phyloP scores from a whole-genome alignment of 2,113 vertebrate species.

The Collichthys lucidus region DNA sequence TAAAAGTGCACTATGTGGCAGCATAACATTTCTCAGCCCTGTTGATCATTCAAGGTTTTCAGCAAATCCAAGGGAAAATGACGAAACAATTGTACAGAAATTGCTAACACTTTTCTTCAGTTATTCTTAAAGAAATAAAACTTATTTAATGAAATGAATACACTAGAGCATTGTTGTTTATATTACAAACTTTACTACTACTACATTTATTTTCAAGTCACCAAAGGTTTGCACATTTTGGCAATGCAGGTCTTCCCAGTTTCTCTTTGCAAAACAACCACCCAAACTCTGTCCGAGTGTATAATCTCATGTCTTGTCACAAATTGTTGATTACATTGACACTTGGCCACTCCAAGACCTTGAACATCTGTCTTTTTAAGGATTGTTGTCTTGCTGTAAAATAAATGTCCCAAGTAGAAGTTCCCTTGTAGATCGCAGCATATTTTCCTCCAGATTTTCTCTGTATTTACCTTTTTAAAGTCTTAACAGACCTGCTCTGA shows the following conservation, averaged over 20 bases:
- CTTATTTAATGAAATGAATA: slow-evolving; percentile 85
- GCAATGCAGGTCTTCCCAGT: neutral
- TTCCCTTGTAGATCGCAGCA: neutral
- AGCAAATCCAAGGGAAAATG: slow-evolving; percentile 81
- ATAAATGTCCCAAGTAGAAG: slow-evolving; percentile 1
- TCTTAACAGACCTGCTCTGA: neutral
- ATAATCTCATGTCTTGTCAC: neutral
- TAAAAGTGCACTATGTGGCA: slow-evolving; percentile 84
- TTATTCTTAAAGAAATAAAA: slow-evolving; percentile 89
- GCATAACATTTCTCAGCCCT: slow-evolving; percentile 81
- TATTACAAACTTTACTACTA: neutral
- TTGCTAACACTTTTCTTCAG: slow-evolving; percentile 86
- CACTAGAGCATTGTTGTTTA: slow-evolving; percentile 40
- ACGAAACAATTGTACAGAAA: slow-evolving; percentile 87
- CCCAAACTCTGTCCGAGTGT: neutral
- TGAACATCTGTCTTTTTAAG: neutral
- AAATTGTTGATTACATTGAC: slow-evolving; percentile 2
- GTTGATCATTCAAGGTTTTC: slow-evolving; percentile 80
- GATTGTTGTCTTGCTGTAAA: slow-evolving; percentile 6
- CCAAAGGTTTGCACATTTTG: neutral
- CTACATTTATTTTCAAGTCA: neutral
- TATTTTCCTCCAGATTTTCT: slow-evolving; percentile 13
- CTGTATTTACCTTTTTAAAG: slow-evolving; percentile 2
- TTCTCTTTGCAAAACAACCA: neutral
- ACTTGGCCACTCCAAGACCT: neutral